A percentile compares a stretch with the other conserved stretches of the same genome.
These are phyloP conservation scores for Syndactyla subalaris DNA, from an alignment of 2,797 vertebrate species.

Conservation along the genomic window DNA sequence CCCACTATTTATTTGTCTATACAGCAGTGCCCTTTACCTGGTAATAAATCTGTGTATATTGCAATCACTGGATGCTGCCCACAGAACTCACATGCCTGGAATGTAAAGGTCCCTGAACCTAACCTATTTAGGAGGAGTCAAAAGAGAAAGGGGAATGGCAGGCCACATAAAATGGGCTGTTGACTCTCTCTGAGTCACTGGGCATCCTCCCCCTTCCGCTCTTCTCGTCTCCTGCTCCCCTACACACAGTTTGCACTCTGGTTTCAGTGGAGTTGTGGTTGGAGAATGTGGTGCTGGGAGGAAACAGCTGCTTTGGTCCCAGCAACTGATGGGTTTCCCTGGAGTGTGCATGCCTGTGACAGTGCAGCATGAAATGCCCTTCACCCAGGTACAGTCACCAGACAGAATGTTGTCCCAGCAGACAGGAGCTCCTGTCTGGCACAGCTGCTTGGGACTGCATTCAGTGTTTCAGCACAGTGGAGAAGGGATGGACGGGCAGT, in stretches of 20 bases:
- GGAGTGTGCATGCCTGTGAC: rapidly evolving
- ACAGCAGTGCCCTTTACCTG: not conserved
- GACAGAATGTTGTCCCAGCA: not conserved
- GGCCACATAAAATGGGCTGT: not conserved
- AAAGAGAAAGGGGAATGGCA: constrained; percentile 3
- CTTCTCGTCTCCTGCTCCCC: not conserved
- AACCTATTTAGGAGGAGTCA: constrained; percentile 60
- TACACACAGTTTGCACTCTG: not conserved
- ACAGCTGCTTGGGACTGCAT: not conserved
- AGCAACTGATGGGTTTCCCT: not conserved
- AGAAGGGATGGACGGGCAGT: not conserved
- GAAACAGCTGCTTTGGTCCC: not conserved
- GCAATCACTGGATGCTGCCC: not conserved
- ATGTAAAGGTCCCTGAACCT: not conserved
- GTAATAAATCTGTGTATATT: not conserved
- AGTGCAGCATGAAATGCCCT: not conserved
- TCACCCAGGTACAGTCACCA: not conserved
- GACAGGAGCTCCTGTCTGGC: not conserved
- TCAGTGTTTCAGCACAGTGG: not conserved
- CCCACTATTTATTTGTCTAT: not conserved
- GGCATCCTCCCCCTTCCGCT: not conserved
- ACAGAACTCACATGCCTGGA: not conserved
- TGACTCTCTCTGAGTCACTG: constrained; percentile 44
- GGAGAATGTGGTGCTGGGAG: not conserved
- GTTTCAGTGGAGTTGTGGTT: not conserved